Percentiles rank a stretch among this genome's conserved stretches.
Conservation (phyloP, 2,113 vertebrate species). For the Upupa epops region DNA sequence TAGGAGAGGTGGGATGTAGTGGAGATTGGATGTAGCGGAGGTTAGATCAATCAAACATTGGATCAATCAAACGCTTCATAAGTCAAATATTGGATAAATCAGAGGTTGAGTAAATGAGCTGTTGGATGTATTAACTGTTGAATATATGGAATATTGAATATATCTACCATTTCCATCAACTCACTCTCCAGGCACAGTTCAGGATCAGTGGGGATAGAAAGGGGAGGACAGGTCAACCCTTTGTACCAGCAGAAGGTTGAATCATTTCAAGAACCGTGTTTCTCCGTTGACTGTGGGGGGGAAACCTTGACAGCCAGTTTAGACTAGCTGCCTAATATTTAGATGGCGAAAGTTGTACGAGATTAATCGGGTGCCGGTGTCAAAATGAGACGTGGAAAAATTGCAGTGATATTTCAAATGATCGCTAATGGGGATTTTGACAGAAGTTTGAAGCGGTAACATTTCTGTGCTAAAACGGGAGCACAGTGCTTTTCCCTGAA, state of each 20-base stretch:
- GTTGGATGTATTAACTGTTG: no score
- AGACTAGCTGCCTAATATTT: not conserved
- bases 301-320: not conserved
- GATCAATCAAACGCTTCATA: no score
- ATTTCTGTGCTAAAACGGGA: conserved; percentile 35
- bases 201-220: not conserved
- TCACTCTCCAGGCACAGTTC: not conserved
- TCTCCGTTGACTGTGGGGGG: not conserved
- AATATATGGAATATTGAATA: no score
- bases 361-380: not conserved
- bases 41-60: no score
- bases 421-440: conserved; percentile 55
- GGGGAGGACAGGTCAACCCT: not conserved
- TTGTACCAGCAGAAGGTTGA: fast-evolving
- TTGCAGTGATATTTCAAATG: not conserved
- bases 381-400: not conserved
- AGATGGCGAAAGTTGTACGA: not conserved
- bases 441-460: not conserved
- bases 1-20: no score
- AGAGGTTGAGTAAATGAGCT: no score
- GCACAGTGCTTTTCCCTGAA: not conserved
- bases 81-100: no score
- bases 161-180: not conserved
- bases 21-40: no score
- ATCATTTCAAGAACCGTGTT: not conserved